Conservation (phyloP, 1,140 invertebrate genomes). For the Neotoxoptera formosana region DNA sequence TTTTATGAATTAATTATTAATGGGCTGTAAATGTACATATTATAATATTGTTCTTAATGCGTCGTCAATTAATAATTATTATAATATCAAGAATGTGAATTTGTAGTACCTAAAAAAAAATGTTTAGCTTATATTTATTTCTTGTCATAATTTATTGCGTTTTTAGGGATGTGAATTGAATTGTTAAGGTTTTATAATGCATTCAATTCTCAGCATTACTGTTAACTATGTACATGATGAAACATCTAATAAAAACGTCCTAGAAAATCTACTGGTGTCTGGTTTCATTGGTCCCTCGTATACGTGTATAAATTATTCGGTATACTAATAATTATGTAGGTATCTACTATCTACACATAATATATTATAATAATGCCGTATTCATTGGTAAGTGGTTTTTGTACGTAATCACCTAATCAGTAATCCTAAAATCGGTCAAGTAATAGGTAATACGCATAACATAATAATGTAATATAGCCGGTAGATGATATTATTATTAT, state of each 20-base stretch:
- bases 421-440: background rate
- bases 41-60: too few species aligned
- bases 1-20: background rate
- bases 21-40: too few species aligned
- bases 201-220: background rate
- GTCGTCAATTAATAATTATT: too few species aligned
- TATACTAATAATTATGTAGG: too few species aligned
- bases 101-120: background rate
- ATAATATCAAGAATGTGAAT: too few species aligned
- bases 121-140: background rate
- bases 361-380: background rate
- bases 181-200: background rate
- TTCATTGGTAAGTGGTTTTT: background rate
- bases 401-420: too few species aligned
- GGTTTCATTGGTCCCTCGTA: background rate
- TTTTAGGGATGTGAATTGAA: background rate
- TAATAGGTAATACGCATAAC: background rate
- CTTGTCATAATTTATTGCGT: background rate
- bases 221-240: background rate
- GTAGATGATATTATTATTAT: background rate
- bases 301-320: background rate
- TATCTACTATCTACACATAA: too few species aligned
- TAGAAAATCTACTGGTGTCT: background rate
- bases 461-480: background rate
- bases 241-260: background rate